Conservation (phyloP, 2,113 vertebrate genomes). For the Caranx melampygus region DNA sequence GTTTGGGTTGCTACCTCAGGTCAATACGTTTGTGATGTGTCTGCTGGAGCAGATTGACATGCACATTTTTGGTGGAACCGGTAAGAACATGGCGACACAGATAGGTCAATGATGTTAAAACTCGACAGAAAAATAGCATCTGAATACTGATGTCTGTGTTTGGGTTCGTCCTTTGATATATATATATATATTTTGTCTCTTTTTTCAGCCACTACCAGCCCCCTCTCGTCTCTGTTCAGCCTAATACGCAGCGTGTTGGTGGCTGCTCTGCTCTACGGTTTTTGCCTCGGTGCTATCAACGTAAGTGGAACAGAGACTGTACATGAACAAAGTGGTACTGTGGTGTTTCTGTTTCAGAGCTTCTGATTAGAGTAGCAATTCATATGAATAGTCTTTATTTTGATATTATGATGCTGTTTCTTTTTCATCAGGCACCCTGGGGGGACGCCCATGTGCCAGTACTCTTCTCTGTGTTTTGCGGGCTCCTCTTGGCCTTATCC, state of each 20-base stretch:
- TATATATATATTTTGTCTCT: slow-evolving; percentile 12
- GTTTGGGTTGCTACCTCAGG: slow-evolving; percentile 92
- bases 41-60: slow-evolving; percentile 94
- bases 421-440: slow-evolving; percentile 84
- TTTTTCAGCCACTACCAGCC: slow-evolving; percentile 90
- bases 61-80: slow-evolving; percentile 92
- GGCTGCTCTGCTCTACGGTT: slow-evolving; percentile 89
- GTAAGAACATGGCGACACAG: slow-evolving; percentile 68
- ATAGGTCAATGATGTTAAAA: background rate
- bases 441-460: slow-evolving; percentile 92
- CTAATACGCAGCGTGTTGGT: slow-evolving; percentile 89
- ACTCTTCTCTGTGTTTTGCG: slow-evolving; percentile 92
- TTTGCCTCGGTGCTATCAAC: slow-evolving; percentile 91
- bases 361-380: background rate
- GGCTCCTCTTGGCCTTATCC: slow-evolving; percentile 90
- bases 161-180: background rate
- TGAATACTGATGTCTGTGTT: background rate
- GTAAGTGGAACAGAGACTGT: slow-evolving; percentile 74
- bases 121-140: background rate
- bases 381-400: background rate
- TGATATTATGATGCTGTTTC: background rate
- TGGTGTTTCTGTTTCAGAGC: background rate
- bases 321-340: background rate
- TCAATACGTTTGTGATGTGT: slow-evolving; percentile 95
- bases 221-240: slow-evolving; percentile 90